A percentile compares a stretch with the other conserved stretches of the same genome.
phyloP scores from a whole-genome alignment of 2,888 invertebrate genomes.

The Cerastis rubricosa region DNA sequence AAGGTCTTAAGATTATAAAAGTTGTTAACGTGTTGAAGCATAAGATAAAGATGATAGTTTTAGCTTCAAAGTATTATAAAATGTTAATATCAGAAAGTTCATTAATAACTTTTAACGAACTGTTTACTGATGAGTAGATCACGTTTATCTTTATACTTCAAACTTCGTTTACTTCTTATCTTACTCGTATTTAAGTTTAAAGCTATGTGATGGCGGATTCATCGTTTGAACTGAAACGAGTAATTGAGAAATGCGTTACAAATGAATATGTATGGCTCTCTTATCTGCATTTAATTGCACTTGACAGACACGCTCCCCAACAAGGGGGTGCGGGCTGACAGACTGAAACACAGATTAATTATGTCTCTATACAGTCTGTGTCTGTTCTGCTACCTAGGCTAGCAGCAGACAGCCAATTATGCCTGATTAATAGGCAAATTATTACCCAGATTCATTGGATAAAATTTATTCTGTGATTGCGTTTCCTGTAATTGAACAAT shows the following conservation, averaged over 20 bases:
- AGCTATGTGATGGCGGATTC: constrained; percentile 9
- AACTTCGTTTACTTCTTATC: constrained; percentile 43
- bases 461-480: constrained; percentile 22
- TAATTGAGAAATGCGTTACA: constrained; percentile 5
- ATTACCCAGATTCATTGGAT: constrained; percentile 45
- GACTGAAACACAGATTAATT: constrained; percentile 50
- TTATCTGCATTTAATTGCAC: constrained; percentile 46
- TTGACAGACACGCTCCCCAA: constrained; percentile 16
- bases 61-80: constrained; percentile 38
- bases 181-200: constrained; percentile 9
- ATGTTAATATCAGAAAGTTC: constrained; percentile 41
- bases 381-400: constrained; percentile 12
- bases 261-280: not conserved
- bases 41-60: constrained; percentile 45
- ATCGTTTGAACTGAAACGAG: not conserved
- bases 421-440: constrained; percentile 42
- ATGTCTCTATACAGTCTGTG: constrained; percentile 22
- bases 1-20: constrained; percentile 30
- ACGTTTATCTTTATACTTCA: constrained; percentile 37
- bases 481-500: constrained; percentile 33
- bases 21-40: constrained; percentile 25
- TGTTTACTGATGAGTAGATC: constrained; percentile 53
- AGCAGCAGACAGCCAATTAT: constrained; percentile 35
- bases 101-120: constrained; percentile 55
- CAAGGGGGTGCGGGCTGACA: constrained; percentile 16